Conservation (phyloP, 1,140 invertebrate genomes). For the Euborellia annulipes region DNA sequence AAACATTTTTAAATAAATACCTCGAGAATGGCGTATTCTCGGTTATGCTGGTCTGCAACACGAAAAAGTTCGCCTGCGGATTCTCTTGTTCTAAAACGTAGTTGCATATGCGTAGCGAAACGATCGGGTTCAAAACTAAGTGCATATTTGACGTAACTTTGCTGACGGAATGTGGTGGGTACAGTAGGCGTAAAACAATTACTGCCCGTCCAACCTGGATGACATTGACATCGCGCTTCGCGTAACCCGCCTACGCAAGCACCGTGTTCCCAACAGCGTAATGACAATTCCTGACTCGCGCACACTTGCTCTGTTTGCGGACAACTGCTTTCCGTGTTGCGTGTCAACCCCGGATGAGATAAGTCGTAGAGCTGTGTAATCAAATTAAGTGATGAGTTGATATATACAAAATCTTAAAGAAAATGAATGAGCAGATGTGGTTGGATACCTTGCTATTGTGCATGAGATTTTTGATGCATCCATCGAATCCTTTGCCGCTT, state of each 20-base stretch:
- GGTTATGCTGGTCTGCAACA: conserved; percentile 43
- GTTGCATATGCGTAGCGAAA: conserved; percentile 41
- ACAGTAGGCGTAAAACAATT: conserved; percentile 38
- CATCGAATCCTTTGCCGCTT: conserved; percentile 38
- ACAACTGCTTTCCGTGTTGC: conserved; percentile 38
- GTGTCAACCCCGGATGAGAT: conserved; percentile 33
- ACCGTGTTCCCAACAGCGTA: conserved; percentile 39
- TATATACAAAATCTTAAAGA: background rate
- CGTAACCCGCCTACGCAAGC: conserved; percentile 41
- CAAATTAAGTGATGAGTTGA: too few relatives aligned
- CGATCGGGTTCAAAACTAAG: conserved; percentile 46
- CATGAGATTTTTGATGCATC: conserved; percentile 49
- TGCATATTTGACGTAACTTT: conserved; percentile 51
- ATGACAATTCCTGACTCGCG: conserved; percentile 29
- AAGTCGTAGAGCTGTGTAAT: conserved; percentile 45
- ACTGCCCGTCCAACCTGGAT: conserved; percentile 43
- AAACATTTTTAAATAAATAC: conserved; percentile 14
- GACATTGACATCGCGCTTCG: conserved; percentile 44
- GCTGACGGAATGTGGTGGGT: conserved; percentile 40
- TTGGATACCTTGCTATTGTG: conserved; percentile 46
- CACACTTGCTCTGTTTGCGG: conserved; percentile 38
- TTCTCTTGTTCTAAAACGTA: conserved; percentile 50
- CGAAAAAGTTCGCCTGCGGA: conserved; percentile 42
- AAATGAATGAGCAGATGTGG: background rate
- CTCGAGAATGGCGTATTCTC: conserved; percentile 49